Base-by-base conservation (phyloP, 2,888 invertebrate species). In the Perizoma flavofasciatum region DNA sequence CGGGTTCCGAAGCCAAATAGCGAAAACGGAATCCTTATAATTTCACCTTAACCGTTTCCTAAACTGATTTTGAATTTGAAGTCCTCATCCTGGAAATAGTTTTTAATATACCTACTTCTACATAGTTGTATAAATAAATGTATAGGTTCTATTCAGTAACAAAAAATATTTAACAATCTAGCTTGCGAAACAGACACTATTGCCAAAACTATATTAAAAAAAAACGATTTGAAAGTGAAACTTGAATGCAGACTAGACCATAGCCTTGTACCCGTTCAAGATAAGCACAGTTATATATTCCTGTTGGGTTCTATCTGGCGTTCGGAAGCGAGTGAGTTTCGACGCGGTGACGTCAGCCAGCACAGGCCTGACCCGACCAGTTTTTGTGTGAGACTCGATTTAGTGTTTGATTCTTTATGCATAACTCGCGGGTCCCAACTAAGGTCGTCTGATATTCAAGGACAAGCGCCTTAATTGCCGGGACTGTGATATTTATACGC, bases 351-450 rank as follows among this genome's bases (percentile, higher is more conserved):
- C 90, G 90, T 89, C 89, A 90, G 64, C 74, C 88, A 88, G 61
- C 73, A 61, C 74, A 72, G 72, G 77, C 82, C 81, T 81, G 72
- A 78, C 67, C 81, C 69, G 66, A 90, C 90, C 86, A 86, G 88
- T 90, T 89, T 84, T 83, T 82, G 77, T 75, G 72, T 66, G 73
- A 84, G 85, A 83, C 79, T 86, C 85, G 87, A 87, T 87, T 91
- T 83, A 83, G 84, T 79, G 80, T 86, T 89, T 89, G 87, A 88
- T 88, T 88, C 85, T 89, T 85, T 88, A 88, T 88, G 88, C 89
- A 90, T 89, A 90, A 81, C 86, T 88, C 79, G 79, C 73, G 72
- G 81, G 86, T 85, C 85, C 88, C 89, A 83, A 89, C 88, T 90
- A 83, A 90, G 89, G 89, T 88, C 89, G 86, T 85, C 87, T 86